A percentile compares a stretch with the other conserved stretches of the same genome.
These are phyloP conservation scores for Priocnemis perturbator DNA, from an alignment of 2,888 invertebrate genomes.

Conservation along the genomic window DNA sequence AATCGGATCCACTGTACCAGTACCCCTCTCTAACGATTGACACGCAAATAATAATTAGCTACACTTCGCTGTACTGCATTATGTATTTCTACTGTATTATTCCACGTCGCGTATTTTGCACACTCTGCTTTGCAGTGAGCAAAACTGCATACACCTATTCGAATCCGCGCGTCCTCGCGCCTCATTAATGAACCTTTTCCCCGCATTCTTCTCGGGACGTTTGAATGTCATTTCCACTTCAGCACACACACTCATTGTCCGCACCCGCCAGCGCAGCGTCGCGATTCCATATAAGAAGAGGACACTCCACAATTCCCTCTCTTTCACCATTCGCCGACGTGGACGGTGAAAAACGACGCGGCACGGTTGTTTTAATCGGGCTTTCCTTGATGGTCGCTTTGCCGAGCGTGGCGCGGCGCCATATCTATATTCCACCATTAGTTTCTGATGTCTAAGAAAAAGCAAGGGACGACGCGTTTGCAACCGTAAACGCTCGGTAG, in stretches of 20 bases:
- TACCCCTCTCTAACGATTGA: too few species aligned
- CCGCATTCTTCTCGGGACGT: slow-evolving; percentile 44
- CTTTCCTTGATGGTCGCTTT: slow-evolving; percentile 54
- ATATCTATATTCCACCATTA: slow-evolving; percentile 63
- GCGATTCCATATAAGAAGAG: slow-evolving; percentile 60
- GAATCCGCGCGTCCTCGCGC: too few species aligned
- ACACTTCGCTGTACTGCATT: too few species aligned
- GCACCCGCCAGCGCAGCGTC: slow-evolving; percentile 35
- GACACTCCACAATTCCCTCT: slow-evolving; percentile 31
- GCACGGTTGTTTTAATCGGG: slow-evolving; percentile 59
- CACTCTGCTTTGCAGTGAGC: too few species aligned
- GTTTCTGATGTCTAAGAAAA: slow-evolving; percentile 54
- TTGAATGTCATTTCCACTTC: slow-evolving; percentile 68
- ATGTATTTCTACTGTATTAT: too few species aligned
- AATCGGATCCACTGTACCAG: too few species aligned
- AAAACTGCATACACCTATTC: too few species aligned
- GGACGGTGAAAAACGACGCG: slow-evolving; percentile 66
- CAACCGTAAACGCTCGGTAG: slow-evolving; percentile 38
- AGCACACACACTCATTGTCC: slow-evolving; percentile 69
- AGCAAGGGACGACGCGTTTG: slow-evolving; percentile 44
- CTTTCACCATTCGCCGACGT: slow-evolving; percentile 41
- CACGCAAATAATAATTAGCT: too few species aligned
- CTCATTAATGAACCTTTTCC: too few species aligned
- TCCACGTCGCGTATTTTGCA: too few species aligned
- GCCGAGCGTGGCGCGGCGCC: slow-evolving; percentile 43